Base-by-base conservation (phyloP, 2,888 invertebrate genomes). In the Pseudococcus longispinus region DNA sequence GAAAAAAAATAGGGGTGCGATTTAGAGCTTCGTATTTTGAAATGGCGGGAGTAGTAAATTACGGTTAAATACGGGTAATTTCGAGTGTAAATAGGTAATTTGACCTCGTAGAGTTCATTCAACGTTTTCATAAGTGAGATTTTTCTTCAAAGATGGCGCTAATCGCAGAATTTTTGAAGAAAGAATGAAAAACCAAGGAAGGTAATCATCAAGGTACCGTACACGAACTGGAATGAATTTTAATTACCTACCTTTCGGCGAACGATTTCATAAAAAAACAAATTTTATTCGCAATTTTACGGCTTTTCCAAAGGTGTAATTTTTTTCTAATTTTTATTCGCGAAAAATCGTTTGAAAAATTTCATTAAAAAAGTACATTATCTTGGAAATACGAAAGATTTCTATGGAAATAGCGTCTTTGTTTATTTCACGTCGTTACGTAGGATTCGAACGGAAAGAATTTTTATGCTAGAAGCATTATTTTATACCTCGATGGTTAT, bases 401-500 rank as follows among this genome's bases (percentile, higher is more conserved):
- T 80, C 42, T 0, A 42, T 42, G 9, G 13, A 20, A 70, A 29
- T 18, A 15, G 6, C 18, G 18, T 15, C 74, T 26, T 80, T 80
- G 77, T 80, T 80, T 80, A 80, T 42, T 4, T 80, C 77, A 26
- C 77, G 77, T 80, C 20, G 42, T 80, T 80, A 37, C 77, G 77
- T 80, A 80, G 77, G 77, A 37, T 80, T 42, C 42, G 5, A 18
- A 4, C 29, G 9, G 42, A 80, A 80, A 80, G 77, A 80, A 80
- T 42, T 80, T 80, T 80, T 42, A 20, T 80, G 77, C 77, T 42
- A 80, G 86, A 86, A 86, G 46, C 86, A 80, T 80, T 23, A 85
- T 85, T 70, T 86, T 77, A 86, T 86, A 86, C 80, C 86, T 86
- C 86, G 86, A 86, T 86, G 86, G 86, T 86, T 86, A 86, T 86